Base-by-base conservation (phyloP, 2,797 vertebrate species). In the Propithecus perrieri region DNA sequence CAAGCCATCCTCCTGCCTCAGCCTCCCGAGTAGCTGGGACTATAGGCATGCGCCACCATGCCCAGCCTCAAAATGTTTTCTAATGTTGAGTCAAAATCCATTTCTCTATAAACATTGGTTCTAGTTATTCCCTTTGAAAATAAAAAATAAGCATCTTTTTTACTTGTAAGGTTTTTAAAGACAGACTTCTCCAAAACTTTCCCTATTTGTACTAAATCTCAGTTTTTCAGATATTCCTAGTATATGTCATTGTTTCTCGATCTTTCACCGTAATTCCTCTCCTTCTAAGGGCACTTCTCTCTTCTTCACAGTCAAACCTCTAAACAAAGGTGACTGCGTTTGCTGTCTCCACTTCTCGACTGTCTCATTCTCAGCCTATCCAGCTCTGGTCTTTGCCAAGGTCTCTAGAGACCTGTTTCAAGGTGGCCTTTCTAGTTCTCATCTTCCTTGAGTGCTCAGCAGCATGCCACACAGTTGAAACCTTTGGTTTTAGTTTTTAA, bases 111-210 rank as follows among this genome's bases (percentile, higher is more conserved):
- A 80, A 65, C 10, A 55, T 3, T 72, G 30, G 72, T 86, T 79
- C 53, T 88, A 48, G 26, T 14, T 28, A 22, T 41, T 63, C 57
- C 80, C 41, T 92, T 81, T n/a, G 12, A 85, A 91, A 85, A 84
- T 11, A 57, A 87, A 87, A 59, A 85, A 67, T 35, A 76, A 92
- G 75, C 50, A 85, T 59, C 35, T 80, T 41, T 89, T 81, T 74
- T 38, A 95, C 75, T 75, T 80, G 46, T 5, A 91, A 85, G 28
- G 10, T 89, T 88, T 79, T 79, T 67, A 89, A 74, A 96, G 80
- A 76, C 5, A 92, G 74, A 75, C 20, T 86, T 85, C 71, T 84
- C 61, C 17, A 91, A 89, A 33, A 75, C 48, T 43, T 24, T 22
- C 17, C 63, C 53, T 46, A 41, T 55, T 87, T 79, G 22, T 20